Base-by-base conservation (phyloP, 2,113 vertebrate genomes). In the Myrmophylax atrothorax region DNA sequence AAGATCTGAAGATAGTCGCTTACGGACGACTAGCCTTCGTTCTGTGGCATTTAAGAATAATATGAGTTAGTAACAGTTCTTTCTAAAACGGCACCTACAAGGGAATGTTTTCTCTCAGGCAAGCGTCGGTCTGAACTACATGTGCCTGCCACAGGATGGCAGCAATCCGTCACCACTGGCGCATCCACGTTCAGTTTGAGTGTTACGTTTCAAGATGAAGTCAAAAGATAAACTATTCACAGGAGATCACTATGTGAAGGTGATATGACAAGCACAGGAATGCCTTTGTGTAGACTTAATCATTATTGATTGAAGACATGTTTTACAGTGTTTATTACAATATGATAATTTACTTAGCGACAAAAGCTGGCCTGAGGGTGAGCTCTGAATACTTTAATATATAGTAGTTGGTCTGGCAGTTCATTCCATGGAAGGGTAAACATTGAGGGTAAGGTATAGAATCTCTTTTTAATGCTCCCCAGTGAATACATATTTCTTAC, bases 141-240 rank as follows among this genome's bases (percentile, higher is more conserved):
- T 10, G 35, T 64, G 62, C 23, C 19, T 89, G 93, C 96, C 96
- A 89, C 96, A 35, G 52, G 96, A 93, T 96, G 96, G 96, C 96
- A 94, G 93, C 86, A 94, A 40, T 79, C 74, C 4, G 44, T 76
- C 87, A 75, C 22, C 24, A n/a, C 84, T 84, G 75, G 46, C 47
- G 74, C 69, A n/a, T n/a, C 28, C 28, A 31, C 55, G 26, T 53
- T 26, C 15, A 0, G 7, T 7, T 66, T 18, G 2, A 11, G 14
- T 2, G 8, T 7, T 33, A 0, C 15, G 1, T 52, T 37, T 40
- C 60, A 28, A 79, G 37, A 53, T 23, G 40, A 78, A 60, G 26
- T 29, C 55, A 38, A 14, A 69, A 66, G 66, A 26, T 40, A 33
- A 84, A 9, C 42, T 47, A 2, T 18, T 81, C 52, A 40, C 37